phyloP scores from a whole-genome alignment of 1,140 invertebrate species.

The Littorina saxatilis region DNA sequence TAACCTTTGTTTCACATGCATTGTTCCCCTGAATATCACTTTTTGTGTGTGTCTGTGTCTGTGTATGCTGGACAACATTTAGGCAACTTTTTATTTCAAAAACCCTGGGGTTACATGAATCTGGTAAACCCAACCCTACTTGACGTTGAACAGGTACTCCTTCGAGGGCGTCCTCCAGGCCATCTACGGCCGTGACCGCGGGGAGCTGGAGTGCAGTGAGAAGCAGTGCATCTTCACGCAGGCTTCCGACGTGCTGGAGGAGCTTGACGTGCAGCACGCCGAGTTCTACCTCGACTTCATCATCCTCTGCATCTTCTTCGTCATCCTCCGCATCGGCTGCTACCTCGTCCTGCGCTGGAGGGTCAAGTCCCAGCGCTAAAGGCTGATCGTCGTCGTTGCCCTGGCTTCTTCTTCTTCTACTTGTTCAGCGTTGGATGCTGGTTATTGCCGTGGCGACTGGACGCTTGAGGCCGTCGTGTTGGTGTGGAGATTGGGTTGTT shows the following conservation, averaged over 20 bases:
- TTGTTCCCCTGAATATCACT: no score
- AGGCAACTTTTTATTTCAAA: no score
- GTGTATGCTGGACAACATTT: no score
- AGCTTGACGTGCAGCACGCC: constrained; percentile 89
- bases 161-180: constrained; percentile 93
- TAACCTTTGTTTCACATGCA: no score
- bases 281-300: constrained; percentile 88
- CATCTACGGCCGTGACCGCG: constrained; percentile 91
- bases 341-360: constrained; percentile 93
- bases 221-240: constrained; percentile 86
- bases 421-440: no score
- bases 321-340: constrained; percentile 87
- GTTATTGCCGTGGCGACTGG: no score
- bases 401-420: no score
- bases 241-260: constrained; percentile 88
- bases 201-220: constrained; percentile 68
- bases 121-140: not conserved
- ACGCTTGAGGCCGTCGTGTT: no score
- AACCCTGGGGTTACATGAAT: no score
- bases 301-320: constrained; percentile 87
- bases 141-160: constrained; percentile 84
- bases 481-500: no score
- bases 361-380: constrained; percentile 77
- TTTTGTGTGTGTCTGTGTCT: not conserved
- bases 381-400: not conserved